A percentile compares a stretch with the other conserved stretches of the same genome.
Conservation (phyloP, 1,140 invertebrate genomes). For the Monomorium pharaonis region DNA sequence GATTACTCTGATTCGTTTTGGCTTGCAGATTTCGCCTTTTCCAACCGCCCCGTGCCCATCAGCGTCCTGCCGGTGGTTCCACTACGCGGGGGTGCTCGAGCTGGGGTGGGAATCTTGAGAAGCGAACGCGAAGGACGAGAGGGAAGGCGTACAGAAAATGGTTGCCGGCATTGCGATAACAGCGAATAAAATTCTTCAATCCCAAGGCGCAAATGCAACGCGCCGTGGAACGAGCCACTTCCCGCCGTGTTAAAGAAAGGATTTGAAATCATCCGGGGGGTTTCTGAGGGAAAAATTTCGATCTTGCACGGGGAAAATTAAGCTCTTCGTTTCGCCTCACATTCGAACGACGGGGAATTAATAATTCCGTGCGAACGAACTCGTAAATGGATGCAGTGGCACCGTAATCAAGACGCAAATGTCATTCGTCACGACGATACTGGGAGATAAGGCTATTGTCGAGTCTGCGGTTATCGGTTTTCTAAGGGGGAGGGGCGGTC, state of each 20-base stretch:
- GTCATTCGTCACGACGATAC: slow-evolving; percentile 68
- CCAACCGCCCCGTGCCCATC: slow-evolving; percentile 72
- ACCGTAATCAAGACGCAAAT: slow-evolving; percentile 69
- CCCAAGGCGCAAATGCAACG: not conserved
- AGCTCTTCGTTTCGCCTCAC: not conserved
- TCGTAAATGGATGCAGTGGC: not conserved
- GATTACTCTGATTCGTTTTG: slow-evolving; percentile 85
- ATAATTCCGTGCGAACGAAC: slow-evolving; percentile 29
- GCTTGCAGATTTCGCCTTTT: slow-evolving; percentile 84
- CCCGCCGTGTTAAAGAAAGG: not conserved
- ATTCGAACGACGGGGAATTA: slow-evolving; percentile 8
- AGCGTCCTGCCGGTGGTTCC: slow-evolving; percentile 53
- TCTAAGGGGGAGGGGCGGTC: slow-evolving; percentile 37
- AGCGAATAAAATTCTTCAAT: slow-evolving; percentile 55
- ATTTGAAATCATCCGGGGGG: not conserved
- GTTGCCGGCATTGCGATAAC: slow-evolving; percentile 52
- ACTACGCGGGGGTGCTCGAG: slow-evolving; percentile 25
- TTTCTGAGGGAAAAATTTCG: slow-evolving; percentile 11
- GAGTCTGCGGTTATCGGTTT: slow-evolving; percentile 69
- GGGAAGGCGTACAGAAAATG: slow-evolving; percentile 20
- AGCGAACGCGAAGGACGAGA: slow-evolving; percentile 6
- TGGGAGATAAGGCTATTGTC: slow-evolving; percentile 68
- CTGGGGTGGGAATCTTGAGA: slow-evolving; percentile 18
- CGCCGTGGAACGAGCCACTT: not conserved
- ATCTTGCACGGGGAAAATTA: not conserved